These are phyloP conservation scores for Cyrtonyx montezumae DNA, from an alignment of 2,113 vertebrate species.

Conservation along the genomic window DNA sequence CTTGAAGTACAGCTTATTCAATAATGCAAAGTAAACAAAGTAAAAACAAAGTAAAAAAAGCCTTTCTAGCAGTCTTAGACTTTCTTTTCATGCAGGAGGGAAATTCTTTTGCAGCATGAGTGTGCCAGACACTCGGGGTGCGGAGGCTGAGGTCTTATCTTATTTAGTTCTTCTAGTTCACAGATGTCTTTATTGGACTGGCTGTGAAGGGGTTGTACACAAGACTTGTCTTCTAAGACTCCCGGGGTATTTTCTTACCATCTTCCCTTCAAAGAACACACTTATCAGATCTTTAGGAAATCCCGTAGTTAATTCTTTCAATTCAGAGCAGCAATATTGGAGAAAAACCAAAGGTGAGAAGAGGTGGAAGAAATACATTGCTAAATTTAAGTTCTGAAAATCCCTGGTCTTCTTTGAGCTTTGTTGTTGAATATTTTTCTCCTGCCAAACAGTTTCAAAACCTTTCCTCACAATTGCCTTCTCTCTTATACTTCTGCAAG, in stretches of 20 bases:
- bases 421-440: not conserved
- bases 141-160: not conserved
- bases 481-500: not conserved
- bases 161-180: not conserved
- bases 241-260: not conserved
- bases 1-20: not conserved
- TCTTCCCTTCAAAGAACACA: rapidly evolving
- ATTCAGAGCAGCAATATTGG: not conserved
- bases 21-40: not conserved
- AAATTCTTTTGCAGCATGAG: not conserved
- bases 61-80: rapidly evolving
- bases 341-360: not conserved
- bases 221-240: not conserved
- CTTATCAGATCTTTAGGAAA: not conserved
- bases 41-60: no score
- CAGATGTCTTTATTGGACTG: not conserved
- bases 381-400: not conserved
- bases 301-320: not conserved
- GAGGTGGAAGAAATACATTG: not conserved
- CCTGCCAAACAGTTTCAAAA: not conserved
- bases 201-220: not conserved
- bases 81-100: not conserved
- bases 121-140: not conserved
- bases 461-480: not conserved
- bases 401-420: not conserved